Evolutionary conservation across 2,888 invertebrate species (phyloP), one percentile per base, ranked within the genome.

Genomic region (Ectemnius lituratus): DNA sequence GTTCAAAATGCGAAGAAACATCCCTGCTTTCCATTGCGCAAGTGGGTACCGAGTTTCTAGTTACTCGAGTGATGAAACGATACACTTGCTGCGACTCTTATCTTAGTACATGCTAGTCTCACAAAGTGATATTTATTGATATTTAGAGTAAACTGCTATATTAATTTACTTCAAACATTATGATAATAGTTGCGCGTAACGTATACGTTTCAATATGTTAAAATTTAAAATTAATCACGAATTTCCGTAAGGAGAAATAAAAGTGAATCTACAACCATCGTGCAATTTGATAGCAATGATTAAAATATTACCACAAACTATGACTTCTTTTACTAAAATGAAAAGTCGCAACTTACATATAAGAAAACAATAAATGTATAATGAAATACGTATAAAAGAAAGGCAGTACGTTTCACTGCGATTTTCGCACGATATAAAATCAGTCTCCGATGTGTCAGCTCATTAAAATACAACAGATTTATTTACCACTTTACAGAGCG

Each of bases 371-470:
- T 16, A 47, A 46, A 37, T n/a, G 8, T 3, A 46, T 49, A 13
- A 16, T 27, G n/a, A 16, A 2, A 23, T 52, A 47, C 23, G 27
- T 23, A 49, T 23, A 23, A 62, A 62, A n/a, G n/a, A n/a, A 8
- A 13, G n/a, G 18, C 16, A 62, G 20, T 46, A 45, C 13, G 59
- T 49, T 66, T 47, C 47, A 20, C 27, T 28, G n/a, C n/a, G 27
- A 66, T 59, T 59, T 47, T 49, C 47, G 27, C 23, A 45, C 61
- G 56, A 56, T 52, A 52, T 52, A 52, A 62, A 67, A 67, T 67
- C 67, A 67, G 67, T 67, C 67, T 67, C 58, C 45, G 20, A 16
- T 27, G 18, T 60, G 60, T 59, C 59, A 59, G 69, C 58, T 63
- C 59, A n/a, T 49, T 16, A 58, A 37, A 37, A 37, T 37, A 37